Evolutionary conservation across 2,797 vertebrate species (phyloP).

Genomic region (Sorex maritimensis): DNA sequence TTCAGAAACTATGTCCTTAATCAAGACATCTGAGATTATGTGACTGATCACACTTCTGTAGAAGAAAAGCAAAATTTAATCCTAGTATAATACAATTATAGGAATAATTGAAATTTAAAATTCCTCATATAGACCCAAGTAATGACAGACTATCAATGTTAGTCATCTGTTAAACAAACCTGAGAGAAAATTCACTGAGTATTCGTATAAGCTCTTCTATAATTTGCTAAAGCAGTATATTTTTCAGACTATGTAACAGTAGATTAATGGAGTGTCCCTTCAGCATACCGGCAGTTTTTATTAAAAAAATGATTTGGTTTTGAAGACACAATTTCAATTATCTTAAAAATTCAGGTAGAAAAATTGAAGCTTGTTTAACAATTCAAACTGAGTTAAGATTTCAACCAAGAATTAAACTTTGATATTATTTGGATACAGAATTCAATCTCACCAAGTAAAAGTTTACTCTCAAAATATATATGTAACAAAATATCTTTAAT

Average conservation of each 20-base stretch:
- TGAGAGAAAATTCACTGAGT: too few species aligned
- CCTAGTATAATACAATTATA: too few species aligned
- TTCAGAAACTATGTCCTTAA: background rate
- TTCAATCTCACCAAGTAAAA: slow-evolving; percentile 5
- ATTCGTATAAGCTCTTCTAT: background rate
- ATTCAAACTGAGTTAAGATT: background rate
- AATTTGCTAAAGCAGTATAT: background rate
- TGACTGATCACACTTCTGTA: background rate
- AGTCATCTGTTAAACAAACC: background rate
- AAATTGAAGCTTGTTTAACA: background rate
- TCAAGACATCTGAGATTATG: background rate
- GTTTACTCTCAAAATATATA: background rate
- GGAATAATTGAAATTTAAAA: background rate
- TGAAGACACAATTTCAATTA: background rate
- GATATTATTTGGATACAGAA: background rate
- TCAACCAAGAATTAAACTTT: background rate
- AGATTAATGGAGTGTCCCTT: background rate
- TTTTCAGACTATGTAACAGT: background rate
- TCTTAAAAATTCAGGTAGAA: background rate
- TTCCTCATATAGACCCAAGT: background rate
- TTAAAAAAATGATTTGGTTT: background rate
- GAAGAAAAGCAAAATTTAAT: background rate
- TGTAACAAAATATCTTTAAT: background rate
- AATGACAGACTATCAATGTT: background rate
- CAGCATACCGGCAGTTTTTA: background rate